Evolutionary conservation across 2,888 invertebrate species (phyloP).

Genomic region (Auanema sp.): DNA sequence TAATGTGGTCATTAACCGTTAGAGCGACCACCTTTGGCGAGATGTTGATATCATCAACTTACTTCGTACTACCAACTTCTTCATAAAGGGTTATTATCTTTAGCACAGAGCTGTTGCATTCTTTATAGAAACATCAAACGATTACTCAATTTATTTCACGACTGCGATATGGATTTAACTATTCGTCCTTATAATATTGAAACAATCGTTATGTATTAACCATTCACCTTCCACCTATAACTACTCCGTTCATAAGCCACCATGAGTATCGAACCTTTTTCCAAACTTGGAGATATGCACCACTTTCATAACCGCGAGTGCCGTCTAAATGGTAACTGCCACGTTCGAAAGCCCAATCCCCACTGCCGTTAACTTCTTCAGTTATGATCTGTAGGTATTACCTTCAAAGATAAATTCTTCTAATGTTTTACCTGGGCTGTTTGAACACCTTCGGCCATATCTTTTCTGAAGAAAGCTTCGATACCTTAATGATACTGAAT

Average conservation of each 20-base stretch:
- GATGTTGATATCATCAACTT: too few relatives aligned
- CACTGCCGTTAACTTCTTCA: conserved; percentile 64
- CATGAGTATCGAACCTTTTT: conserved; percentile 33
- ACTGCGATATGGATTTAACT: conserved; percentile 3
- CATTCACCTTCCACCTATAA: conserved; percentile 59
- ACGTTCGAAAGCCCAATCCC: conserved; percentile 64
- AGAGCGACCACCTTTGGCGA: too few relatives aligned
- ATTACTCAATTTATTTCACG: too few relatives aligned
- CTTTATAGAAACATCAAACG: too few relatives aligned
- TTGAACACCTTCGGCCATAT: conserved; percentile 64
- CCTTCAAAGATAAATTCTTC: not conserved
- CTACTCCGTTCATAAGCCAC: not conserved
- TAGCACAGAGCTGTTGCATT: too few relatives aligned
- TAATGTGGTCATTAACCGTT: too few relatives aligned
- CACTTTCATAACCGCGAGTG: conserved; percentile 60
- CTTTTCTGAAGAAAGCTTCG: conserved; percentile 62
- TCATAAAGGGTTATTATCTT: too few relatives aligned
- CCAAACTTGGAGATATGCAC: conserved; percentile 61
- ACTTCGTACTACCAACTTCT: too few relatives aligned
- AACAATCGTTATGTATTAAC: conserved; percentile 64
- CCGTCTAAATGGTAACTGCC: conserved; percentile 63
- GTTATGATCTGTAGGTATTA: conserved; percentile 57
- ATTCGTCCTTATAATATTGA: conserved; percentile 62
- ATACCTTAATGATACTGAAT: conserved; percentile 52
- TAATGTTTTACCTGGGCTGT: conserved; percentile 45